A percentile compares a stretch with the other conserved stretches of the same genome.
phyloP scores from a whole-genome alignment of 2,888 invertebrate genomes.

The Poecilus cupreus region DNA sequence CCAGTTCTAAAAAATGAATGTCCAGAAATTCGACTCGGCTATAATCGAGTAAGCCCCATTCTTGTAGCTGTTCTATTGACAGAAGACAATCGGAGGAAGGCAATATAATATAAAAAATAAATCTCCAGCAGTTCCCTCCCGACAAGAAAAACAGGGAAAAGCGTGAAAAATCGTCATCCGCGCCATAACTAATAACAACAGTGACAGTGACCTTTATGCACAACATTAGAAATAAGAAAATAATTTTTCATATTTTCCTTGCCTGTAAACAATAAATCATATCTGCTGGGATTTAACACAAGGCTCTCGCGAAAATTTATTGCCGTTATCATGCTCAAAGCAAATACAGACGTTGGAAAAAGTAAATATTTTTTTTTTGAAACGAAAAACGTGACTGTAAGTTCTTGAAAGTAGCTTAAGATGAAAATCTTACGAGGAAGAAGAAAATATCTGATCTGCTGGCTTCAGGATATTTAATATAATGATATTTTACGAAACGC shows the following conservation, averaged over 20 bases:
- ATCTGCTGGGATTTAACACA: constrained; percentile 33
- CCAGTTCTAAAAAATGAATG: no score
- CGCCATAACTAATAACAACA: constrained; percentile 2
- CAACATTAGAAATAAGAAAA: constrained; percentile 46
- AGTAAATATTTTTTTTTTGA: constrained; percentile 43
- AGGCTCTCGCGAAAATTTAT: constrained; percentile 37
- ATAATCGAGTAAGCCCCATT: no score
- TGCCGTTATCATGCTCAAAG: constrained; percentile 42
- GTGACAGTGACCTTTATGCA: constrained; percentile 30
- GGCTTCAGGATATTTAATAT: constrained; percentile 20
- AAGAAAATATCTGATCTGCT: constrained; percentile 24
- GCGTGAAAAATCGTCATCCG: not conserved
- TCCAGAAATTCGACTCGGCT: no score
- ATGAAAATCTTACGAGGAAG: constrained; percentile 14
- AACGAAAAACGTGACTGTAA: constrained; percentile 39
- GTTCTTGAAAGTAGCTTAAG: constrained; percentile 38
- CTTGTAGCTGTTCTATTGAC: not conserved
- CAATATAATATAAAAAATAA: constrained; percentile 23
- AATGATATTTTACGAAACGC: not conserved
- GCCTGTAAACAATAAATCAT: constrained; percentile 38
- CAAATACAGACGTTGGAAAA: constrained; percentile 46
- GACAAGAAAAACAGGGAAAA: not conserved
- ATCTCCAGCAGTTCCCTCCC: not conserved
- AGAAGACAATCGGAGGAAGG: not conserved
- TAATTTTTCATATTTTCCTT: constrained; percentile 45